These are phyloP conservation scores for Drosophila obscura DNA, from an alignment of 1,140 invertebrate species.

Conservation along the genomic window DNA sequence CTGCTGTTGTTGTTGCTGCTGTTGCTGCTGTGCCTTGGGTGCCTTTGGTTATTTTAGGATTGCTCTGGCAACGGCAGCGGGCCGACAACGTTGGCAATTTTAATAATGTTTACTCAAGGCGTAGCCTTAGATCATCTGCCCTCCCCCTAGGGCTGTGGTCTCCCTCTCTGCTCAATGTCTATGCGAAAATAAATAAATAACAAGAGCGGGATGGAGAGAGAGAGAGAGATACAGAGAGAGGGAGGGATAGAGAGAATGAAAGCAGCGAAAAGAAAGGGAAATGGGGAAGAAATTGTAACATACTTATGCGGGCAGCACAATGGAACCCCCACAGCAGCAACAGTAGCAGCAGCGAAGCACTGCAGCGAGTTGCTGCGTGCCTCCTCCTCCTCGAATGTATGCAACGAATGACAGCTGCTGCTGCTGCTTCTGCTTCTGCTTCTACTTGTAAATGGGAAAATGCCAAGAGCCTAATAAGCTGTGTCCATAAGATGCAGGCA, in stretches of 20 bases:
- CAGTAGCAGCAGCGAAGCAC: neutral
- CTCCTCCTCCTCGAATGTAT: slow-evolving; percentile 14
- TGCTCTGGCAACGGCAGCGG: slow-evolving; percentile 56
- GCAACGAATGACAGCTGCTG: slow-evolving; percentile 64
- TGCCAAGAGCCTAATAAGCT: slow-evolving; percentile 58
- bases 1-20: neutral
- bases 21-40: slow-evolving; percentile 20
- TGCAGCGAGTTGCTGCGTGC: slow-evolving; percentile 13
- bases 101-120: slow-evolving; percentile 82
- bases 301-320: slow-evolving; percentile 38
- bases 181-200: slow-evolving; percentile 52
- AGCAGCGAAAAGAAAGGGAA: slow-evolving; percentile 7
- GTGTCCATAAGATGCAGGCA: slow-evolving; percentile 51
- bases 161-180: slow-evolving; percentile 7
- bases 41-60: slow-evolving; percentile 75
- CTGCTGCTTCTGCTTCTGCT: slow-evolving; percentile 8
- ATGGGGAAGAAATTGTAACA: slow-evolving; percentile 28
- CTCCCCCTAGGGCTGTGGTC: slow-evolving; percentile 8
- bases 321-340: too few relatives aligned
- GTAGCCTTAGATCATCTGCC: slow-evolving; percentile 44
- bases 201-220: neutral
- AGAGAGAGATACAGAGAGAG: neutral
- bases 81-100: slow-evolving; percentile 65
- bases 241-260: too few relatives aligned
- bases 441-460: slow-evolving; percentile 37